Percentiles rank a stretch among this genome's conserved stretches.
These are phyloP conservation scores for Pipa parva DNA, from an alignment of 2,113 vertebrate genomes.

Conservation along the genomic window DNA sequence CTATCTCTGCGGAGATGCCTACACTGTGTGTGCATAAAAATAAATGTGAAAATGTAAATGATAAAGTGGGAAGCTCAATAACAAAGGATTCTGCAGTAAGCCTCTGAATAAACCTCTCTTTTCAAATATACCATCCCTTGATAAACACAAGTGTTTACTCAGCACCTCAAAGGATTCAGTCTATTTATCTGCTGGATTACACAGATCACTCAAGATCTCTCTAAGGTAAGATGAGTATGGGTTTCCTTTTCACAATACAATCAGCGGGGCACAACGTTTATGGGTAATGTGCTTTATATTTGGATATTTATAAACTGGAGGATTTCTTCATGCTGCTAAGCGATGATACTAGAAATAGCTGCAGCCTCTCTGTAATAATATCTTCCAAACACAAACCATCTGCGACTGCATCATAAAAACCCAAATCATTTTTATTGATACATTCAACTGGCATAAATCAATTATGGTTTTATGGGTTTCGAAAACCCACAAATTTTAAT, in stretches of 20 bases:
- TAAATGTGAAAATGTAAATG: constrained; percentile 21
- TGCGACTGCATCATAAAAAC: constrained; percentile 9
- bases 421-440: neutral
- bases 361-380: neutral
- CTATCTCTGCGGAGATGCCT: constrained; percentile 32
- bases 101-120: constrained; percentile 5
- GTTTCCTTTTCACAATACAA: neutral
- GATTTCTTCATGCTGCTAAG: neutral
- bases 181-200: constrained; percentile 30
- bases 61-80: constrained; percentile 21
- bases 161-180: constrained; percentile 9
- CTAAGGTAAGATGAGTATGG: constrained; percentile 13
- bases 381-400: neutral
- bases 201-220: constrained; percentile 28
- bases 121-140: constrained; percentile 17
- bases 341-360: neutral
- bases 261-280: neutral
- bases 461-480: neutral
- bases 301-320: neutral
- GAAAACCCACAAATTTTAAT: neutral
- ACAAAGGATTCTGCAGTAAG: constrained; percentile 25
- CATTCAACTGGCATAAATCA: neutral
- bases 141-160: constrained; percentile 20
- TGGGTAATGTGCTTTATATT: neutral
- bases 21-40: constrained; percentile 10